Evolutionary conservation across 2,797 vertebrate genomes (phyloP).

Genomic region (Sternarchorhynchus goeldii): DNA sequence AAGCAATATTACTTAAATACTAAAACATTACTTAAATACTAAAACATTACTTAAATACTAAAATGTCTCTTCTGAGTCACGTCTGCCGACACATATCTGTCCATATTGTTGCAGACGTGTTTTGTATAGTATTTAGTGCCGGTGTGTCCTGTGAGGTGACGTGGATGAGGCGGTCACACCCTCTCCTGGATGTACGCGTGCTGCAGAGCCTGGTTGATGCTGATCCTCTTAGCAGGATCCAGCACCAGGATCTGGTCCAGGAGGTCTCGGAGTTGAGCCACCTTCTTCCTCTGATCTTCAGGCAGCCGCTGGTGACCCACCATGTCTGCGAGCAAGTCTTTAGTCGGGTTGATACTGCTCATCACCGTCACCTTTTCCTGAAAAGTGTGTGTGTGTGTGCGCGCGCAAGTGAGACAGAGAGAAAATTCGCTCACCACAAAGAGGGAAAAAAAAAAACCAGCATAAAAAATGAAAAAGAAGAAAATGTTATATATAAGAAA

Average conservation of each 20-base stretch:
- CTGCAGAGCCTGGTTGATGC: slow-evolving; percentile 99
- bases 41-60: slow-evolving; percentile 33
- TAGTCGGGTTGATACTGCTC: slow-evolving; percentile 99
- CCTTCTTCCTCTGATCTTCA: slow-evolving; percentile 99
- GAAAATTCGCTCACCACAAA: not conserved
- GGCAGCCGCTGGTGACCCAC: slow-evolving; percentile 96
- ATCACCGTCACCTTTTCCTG: slow-evolving; percentile 99
- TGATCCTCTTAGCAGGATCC: slow-evolving; percentile 98
- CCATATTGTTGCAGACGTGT: slow-evolving; percentile 33
- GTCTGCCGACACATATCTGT: slow-evolving; percentile 55
- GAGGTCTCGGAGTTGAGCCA: slow-evolving; percentile 97
- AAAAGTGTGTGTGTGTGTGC: not conserved
- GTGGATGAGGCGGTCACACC: slow-evolving; percentile 76
- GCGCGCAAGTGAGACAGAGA: not conserved
- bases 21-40: slow-evolving; percentile 37
- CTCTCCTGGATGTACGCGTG: slow-evolving; percentile 99
- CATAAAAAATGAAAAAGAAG: not conserved
- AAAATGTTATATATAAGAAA: too few species aligned
- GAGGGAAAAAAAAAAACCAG: not conserved
- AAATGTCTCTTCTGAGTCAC: slow-evolving; percentile 52
- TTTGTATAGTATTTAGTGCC: slow-evolving; percentile 35
- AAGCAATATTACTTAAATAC: too few species aligned
- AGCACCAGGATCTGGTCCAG: slow-evolving; percentile 98
- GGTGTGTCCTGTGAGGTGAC: slow-evolving; percentile 42
- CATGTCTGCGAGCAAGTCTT: slow-evolving; percentile 96